These are phyloP conservation scores for Habroteleia sp. DNA, from an alignment of 2,888 invertebrate genomes.

Conservation along the genomic window DNA sequence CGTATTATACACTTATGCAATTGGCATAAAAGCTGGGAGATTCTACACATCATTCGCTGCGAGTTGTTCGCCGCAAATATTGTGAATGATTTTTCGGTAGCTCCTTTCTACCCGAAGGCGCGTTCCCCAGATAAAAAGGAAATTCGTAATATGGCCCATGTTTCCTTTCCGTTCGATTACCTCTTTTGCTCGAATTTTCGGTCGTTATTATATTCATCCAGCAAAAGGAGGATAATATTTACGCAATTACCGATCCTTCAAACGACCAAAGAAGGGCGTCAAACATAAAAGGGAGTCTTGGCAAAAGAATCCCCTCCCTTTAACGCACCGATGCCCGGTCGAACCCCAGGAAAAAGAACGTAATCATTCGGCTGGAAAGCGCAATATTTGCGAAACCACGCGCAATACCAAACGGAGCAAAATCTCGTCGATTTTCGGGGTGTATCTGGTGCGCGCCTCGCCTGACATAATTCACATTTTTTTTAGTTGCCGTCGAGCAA, in stretches of 20 bases:
- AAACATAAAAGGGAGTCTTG: conserved; percentile 68
- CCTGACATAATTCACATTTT: conserved; percentile 23
- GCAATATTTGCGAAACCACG: conserved; percentile 68
- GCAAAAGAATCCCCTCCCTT: conserved; percentile 44
- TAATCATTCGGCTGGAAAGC: conserved; percentile 66
- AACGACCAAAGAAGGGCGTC: conserved; percentile 68
- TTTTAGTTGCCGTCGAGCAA: conserved; percentile 6
- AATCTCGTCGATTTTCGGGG: conserved; percentile 2
- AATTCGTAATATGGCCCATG: conserved; percentile 57
- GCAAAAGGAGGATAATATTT: conserved; percentile 62
- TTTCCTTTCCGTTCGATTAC: conserved; percentile 66
- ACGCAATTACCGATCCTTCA: conserved; percentile 70
- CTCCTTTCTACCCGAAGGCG: conserved; percentile 14
- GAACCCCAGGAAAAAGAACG: conserved; percentile 48
- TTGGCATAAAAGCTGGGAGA: conserved; percentile 24
- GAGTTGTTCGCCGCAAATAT: conserved; percentile 32
- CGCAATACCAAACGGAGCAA: background rate
- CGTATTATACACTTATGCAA: conserved; percentile 42
- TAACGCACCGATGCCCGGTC: conserved; percentile 39
- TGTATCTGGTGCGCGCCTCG: conserved; percentile 8
- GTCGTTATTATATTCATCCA: conserved; percentile 60
- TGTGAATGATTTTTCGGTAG: conserved; percentile 43
- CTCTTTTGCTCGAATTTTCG: conserved; percentile 55
- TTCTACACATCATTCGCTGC: background rate
- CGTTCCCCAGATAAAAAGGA: conserved; percentile 46